These are phyloP conservation scores for Lagopus muta DNA, from an alignment of 2,113 vertebrate genomes.

Conservation along the genomic window DNA sequence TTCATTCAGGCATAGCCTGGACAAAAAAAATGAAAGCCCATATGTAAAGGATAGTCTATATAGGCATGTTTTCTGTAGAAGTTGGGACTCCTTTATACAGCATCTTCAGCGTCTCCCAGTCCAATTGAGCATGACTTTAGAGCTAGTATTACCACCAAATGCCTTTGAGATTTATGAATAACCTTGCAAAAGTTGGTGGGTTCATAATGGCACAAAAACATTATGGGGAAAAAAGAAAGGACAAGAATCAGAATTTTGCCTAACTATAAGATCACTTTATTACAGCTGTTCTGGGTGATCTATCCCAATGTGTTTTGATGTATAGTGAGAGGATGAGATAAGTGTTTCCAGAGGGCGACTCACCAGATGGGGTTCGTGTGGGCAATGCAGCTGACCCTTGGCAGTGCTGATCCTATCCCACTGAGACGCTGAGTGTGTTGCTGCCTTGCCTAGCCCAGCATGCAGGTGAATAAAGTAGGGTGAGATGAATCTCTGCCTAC, in stretches of 20 bases:
- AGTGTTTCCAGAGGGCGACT: background rate
- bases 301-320: background rate
- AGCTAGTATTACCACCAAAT: background rate
- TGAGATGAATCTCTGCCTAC: constrained; percentile 18
- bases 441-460: background rate
- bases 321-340: background rate
- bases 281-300: background rate
- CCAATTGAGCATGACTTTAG: background rate
- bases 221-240: background rate
- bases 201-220: background rate
- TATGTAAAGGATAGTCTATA: background rate
- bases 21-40: background rate
- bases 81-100: background rate
- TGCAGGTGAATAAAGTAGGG: constrained; percentile 54
- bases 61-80: background rate
- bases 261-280: background rate
- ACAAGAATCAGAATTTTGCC: background rate
- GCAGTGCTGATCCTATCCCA: background rate
- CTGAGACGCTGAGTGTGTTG: fast-evolving
- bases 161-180: background rate
- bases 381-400: background rate
- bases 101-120: background rate
- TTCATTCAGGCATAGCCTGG: background rate
- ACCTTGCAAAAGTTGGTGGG: background rate
- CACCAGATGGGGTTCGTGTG: background rate